A percentile compares a stretch with the other conserved stretches of the same genome.
phyloP scores from a whole-genome alignment of 2,113 vertebrate species.

The Terrapene triunguis region DNA sequence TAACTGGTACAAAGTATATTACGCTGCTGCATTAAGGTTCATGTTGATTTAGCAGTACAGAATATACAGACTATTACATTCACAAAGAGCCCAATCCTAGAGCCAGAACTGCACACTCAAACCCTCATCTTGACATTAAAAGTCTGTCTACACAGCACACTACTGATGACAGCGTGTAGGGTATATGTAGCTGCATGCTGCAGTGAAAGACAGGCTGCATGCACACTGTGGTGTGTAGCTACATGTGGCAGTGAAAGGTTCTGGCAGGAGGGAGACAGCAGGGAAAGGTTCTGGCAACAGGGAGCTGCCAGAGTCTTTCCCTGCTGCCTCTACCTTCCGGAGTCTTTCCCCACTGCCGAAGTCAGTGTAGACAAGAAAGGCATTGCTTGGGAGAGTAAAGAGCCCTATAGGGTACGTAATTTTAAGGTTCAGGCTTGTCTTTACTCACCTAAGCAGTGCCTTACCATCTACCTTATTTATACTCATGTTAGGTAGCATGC shows the following conservation, averaged over 20 bases:
- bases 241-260: neutral
- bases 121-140: neutral
- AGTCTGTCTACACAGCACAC: neutral
- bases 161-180: neutral
- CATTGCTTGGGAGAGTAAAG: neutral
- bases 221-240: neutral
- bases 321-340: neutral
- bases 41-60: neutral
- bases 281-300: neutral
- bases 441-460: neutral
- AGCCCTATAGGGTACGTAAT: neutral
- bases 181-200: neutral
- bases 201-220: neutral
- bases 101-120: constrained; percentile 6
- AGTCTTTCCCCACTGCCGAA: neutral
- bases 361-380: neutral
- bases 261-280: neutral
- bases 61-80: constrained; percentile 9
- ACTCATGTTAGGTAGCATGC: neutral
- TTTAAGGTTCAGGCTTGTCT: too few relatives aligned
- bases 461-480: neutral
- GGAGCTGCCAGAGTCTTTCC: neutral
- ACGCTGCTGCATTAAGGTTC: constrained; percentile 1
- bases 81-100: constrained; percentile 32
- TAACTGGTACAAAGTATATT: constrained; percentile 46